These are phyloP conservation scores for Aplocera efformata DNA, from an alignment of 2,888 invertebrate genomes.

Conservation along the genomic window DNA sequence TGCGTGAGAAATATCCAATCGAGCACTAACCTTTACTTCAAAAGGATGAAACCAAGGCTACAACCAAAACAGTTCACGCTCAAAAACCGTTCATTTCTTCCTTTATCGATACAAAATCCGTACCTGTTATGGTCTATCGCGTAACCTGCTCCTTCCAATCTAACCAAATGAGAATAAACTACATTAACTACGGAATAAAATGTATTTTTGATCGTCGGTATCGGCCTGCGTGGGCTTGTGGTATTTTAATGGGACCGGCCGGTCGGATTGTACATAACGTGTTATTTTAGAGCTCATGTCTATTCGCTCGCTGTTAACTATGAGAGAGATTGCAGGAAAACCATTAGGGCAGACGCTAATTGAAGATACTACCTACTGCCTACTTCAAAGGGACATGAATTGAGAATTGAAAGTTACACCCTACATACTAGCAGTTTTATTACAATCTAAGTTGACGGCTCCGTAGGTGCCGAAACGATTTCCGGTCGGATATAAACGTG, in stretches of 20 bases:
- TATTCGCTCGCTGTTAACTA: slow-evolving; percentile 20
- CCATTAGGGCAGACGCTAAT: slow-evolving; percentile 19
- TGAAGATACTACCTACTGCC: slow-evolving; percentile 8
- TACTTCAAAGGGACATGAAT: not conserved
- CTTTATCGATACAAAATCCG: slow-evolving; percentile 37
- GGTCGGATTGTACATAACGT: slow-evolving; percentile 36
- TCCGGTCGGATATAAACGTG: no score
- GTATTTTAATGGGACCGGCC: slow-evolving; percentile 57
- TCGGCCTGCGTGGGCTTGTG: slow-evolving; percentile 43
- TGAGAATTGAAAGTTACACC: not conserved
- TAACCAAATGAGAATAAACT: slow-evolving; percentile 25
- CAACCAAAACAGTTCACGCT: slow-evolving; percentile 26
- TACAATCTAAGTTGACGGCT: no score
- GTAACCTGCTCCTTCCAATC: slow-evolving; percentile 28
- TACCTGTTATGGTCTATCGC: slow-evolving; percentile 38
- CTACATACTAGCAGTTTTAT: no score
- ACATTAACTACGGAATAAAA: slow-evolving; percentile 32
- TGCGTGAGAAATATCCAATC: no score
- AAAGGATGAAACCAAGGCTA: slow-evolving; percentile 24
- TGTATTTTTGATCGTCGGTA: slow-evolving; percentile 32
- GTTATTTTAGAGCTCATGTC: slow-evolving; percentile 28
- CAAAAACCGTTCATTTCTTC: slow-evolving; percentile 27
- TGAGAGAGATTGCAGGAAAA: slow-evolving; percentile 21
- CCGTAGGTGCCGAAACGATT: no score
- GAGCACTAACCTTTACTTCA: not conserved